A percentile compares a stretch with the other conserved stretches of the same genome.
phyloP scores from a whole-genome alignment of 2,797 vertebrate genomes.

The Petrocephalus sullivani region DNA sequence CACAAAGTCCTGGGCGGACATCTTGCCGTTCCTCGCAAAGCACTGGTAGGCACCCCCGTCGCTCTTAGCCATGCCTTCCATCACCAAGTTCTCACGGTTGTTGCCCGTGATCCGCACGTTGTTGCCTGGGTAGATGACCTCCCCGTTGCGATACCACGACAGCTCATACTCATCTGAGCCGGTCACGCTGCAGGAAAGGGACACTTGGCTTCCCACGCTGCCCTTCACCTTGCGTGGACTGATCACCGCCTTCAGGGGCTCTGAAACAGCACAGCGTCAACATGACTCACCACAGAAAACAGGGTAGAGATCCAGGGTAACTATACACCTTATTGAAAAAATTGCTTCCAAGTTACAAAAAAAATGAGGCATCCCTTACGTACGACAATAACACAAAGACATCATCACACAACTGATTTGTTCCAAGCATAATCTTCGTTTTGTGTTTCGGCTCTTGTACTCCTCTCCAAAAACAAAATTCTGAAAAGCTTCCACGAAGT shows the following conservation, averaged over 20 bases:
- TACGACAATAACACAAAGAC: background rate
- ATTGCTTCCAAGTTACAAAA: background rate
- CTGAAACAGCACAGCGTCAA: constrained; percentile 48
- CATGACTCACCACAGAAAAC: background rate
- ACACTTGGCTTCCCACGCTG: constrained; percentile 94
- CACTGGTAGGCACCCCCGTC: constrained; percentile 97
- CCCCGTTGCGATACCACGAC: constrained; percentile 94
- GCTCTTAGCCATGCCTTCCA: constrained; percentile 96
- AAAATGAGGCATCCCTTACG: background rate
- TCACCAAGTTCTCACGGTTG: constrained; percentile 87
- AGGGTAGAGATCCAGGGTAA: background rate
- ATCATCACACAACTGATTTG: background rate
- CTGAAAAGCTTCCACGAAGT: background rate
- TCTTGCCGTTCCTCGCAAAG: constrained; percentile 87
- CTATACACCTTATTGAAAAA: background rate
- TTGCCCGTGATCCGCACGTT: constrained; percentile 83
- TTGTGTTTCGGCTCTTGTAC: background rate
- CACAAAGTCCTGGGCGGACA: constrained; percentile 96
- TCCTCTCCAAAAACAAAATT: background rate
- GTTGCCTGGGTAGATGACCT: constrained; percentile 86
- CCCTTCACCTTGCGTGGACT: constrained; percentile 92
- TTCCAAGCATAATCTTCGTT: background rate
- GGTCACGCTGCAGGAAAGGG: constrained; percentile 87
- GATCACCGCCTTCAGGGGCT: constrained; percentile 87
- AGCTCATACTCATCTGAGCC: constrained; percentile 90